A percentile compares a stretch with the other conserved stretches of the same genome.
Conservation (phyloP, 2,797 vertebrate genomes). For the Craterocephalus amniculus region DNA sequence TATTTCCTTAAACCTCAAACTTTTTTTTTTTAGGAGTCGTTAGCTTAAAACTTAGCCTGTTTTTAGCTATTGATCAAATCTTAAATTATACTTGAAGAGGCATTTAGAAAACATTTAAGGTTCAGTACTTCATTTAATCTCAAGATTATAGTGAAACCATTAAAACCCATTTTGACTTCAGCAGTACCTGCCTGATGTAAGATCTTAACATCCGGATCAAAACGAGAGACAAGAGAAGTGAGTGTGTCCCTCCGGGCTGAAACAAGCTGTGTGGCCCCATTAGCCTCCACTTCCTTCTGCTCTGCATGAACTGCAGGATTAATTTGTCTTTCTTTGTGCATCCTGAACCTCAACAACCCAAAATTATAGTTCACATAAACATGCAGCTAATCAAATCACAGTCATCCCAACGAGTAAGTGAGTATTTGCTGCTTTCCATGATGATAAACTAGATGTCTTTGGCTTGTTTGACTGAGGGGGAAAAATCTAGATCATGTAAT, state of each 20-base stretch:
- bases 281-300: constrained; percentile 6
- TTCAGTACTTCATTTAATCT: too few relatives aligned
- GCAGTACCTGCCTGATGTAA: background rate
- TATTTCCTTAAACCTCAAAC: too few relatives aligned
- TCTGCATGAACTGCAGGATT: constrained; percentile 5
- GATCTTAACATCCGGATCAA: background rate
- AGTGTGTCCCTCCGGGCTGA: background rate
- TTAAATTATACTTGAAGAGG: background rate
- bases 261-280: constrained; percentile 6
- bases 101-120: background rate
- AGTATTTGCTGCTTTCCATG: background rate
- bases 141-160: background rate
- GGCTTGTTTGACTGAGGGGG: background rate
- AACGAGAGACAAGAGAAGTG: background rate
- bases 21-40: too few relatives aligned
- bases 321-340: background rate
- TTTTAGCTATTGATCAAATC: background rate
- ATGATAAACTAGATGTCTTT: background rate
- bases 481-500: too few relatives aligned
- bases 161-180: background rate
- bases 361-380: background rate
- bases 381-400: background rate
- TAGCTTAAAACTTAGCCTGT: too few relatives aligned
- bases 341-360: background rate
- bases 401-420: background rate